Evolutionary conservation across 2,113 vertebrate species (phyloP), one percentile per base, ranked within the genome.

Genomic region (Puntigrus tetrazona): DNA sequence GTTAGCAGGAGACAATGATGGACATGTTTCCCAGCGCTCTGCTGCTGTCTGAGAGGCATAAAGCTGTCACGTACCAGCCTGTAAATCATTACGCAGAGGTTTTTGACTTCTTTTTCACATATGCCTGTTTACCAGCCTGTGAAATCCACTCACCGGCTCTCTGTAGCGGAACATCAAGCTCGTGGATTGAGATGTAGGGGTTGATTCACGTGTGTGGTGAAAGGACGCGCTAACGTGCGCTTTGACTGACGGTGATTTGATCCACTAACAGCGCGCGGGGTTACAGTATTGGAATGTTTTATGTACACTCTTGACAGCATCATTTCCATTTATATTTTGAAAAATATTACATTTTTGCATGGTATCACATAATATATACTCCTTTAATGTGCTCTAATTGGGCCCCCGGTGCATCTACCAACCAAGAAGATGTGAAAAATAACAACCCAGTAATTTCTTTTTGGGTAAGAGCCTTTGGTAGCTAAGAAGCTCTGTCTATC

Each of bases 41-140:
- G 86, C 76, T 88, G 87, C 87, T 89, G 89, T 88, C 91, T 92
- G 89, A 92, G 91, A 91, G 89, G 90, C 90, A 93, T 93, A 91
- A 93, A 94, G 92, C 92, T 93, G 94, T 94, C 94, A 94, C 89
- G 76, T 79, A 87, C 78, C 86, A 89, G 88, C 83, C 90, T 92
- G 92, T 92, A 94, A 93, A 92, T 92, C 92, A 93, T 94, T 92
- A 94, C 90, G 88, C 91, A 89, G 91, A 90, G 91, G 91, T 93
- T 92, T 93, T 92, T 92, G 93, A 73, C 92, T 92, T 91, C 92
- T 89, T 57, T 55, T 59, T 88, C 93, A 90, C 89, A 92, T 92
- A 92, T 91, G 92, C 92, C 78, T 90, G 91, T 91, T 92, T 93
- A 94, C 91, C 92, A 91, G 93, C 90, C 93, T 92, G 90, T 94